Percentiles rank a stretch among this genome's conserved stretches.
Evolutionary conservation across 2,797 vertebrate species (phyloP).

Genomic region (Hipposideros larvatus): DNA sequence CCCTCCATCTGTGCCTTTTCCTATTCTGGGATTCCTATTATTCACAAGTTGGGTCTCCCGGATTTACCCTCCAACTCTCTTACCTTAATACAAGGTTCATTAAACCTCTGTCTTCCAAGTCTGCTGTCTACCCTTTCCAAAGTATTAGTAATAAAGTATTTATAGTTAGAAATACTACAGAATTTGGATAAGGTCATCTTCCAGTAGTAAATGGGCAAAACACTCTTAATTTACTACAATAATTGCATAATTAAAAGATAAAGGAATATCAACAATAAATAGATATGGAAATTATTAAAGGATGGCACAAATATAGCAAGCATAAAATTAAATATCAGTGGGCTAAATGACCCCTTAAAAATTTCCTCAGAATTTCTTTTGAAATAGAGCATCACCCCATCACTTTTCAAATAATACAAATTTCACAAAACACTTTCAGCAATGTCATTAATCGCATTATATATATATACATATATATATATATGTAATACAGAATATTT

Average conservation of each 20-base stretch:
- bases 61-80: not conserved
- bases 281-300: conserved; percentile 18
- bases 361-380: conserved; percentile 28
- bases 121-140: not conserved
- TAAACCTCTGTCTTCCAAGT: not conserved
- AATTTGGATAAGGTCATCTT: conserved; percentile 12
- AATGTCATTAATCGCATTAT: not conserved
- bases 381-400: conserved; percentile 6
- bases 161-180: not conserved
- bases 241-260: conserved; percentile 17
- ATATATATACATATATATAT: not conserved
- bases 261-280: not conserved
- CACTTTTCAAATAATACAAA: conserved; percentile 6
- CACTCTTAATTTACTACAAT: conserved; percentile 8
- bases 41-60: not conserved
- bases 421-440: conserved; percentile 32
- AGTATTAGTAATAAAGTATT: not conserved
- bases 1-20: not conserved
- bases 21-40: conserved; percentile 14
- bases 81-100: not conserved
- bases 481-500: not conserved
- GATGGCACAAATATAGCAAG: not conserved
- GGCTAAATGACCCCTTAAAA: not conserved
- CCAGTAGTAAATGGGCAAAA: not conserved
- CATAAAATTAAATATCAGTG: conserved; percentile 4